A percentile compares a stretch with the other conserved stretches of the same genome.
phyloP scores from a whole-genome alignment of 2,113 vertebrate species.

The Pluvialis apricaria region DNA sequence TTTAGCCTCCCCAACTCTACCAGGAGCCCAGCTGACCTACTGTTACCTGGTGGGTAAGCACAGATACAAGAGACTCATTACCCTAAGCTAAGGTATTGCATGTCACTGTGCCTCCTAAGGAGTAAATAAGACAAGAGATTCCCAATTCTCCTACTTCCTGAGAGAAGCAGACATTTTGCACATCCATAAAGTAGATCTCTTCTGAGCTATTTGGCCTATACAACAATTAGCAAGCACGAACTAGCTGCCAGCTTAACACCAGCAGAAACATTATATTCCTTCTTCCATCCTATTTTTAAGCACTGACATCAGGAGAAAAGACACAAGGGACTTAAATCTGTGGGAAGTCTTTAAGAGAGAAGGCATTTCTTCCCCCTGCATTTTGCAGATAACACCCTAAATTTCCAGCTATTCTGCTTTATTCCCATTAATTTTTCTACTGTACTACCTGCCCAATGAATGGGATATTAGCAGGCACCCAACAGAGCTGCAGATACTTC shows the following conservation, averaged over 20 bases:
- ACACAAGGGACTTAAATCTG: slow-evolving; percentile 17
- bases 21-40: neutral
- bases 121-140: slow-evolving; percentile 3
- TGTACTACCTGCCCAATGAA: neutral
- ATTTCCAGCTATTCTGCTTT: slow-evolving; percentile 21
- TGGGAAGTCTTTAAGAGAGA: neutral
- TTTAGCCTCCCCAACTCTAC: neutral
- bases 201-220: neutral
- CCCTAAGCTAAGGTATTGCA: neutral
- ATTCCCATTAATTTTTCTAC: slow-evolving; percentile 19
- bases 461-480: neutral
- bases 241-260: neutral
- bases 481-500: neutral
- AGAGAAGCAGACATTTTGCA: neutral
- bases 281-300: slow-evolving; percentile 14
- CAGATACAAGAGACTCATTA: neutral
- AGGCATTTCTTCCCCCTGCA: slow-evolving; percentile 2
- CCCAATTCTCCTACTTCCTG: neutral
- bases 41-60: neutral
- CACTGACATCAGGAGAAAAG: slow-evolving; percentile 7
- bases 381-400: slow-evolving; percentile 21
- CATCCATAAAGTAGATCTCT: neutral
- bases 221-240: neutral
- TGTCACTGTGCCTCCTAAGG: neutral
- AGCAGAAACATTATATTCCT: neutral